Conservation (phyloP, 1,140 invertebrate species). For the Drosophila lowei region DNA sequence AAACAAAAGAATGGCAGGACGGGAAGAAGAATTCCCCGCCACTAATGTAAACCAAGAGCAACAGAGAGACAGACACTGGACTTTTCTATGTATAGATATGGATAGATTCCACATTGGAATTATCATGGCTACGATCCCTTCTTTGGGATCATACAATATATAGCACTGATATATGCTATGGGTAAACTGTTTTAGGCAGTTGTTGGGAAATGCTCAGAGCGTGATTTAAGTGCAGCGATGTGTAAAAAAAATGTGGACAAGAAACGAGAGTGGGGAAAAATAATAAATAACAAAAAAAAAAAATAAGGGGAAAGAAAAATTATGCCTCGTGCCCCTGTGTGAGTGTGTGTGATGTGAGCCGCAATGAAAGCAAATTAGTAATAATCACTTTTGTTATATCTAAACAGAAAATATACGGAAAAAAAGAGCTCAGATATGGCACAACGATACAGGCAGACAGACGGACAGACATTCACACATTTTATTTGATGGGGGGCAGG, state of each 20-base stretch:
- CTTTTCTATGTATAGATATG: background rate
- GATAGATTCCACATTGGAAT: constrained; percentile 24
- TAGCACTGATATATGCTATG: background rate
- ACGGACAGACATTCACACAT: constrained; percentile 7
- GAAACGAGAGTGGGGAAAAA: constrained; percentile 34
- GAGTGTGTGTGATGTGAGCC: constrained; percentile 28
- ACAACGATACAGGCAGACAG: constrained; percentile 5
- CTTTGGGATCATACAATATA: constrained; percentile 19
- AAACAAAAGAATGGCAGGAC: constrained; percentile 3
- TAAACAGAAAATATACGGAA: constrained; percentile 67
- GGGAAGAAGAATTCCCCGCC: no score
- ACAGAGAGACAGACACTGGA: no score
- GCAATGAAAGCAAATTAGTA: constrained; percentile 77
- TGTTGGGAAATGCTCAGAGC: constrained; percentile 54
- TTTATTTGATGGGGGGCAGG: background rate
- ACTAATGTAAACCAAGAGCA: no score
- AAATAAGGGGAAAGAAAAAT: constrained; percentile 33
- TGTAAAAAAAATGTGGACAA: constrained; percentile 64
- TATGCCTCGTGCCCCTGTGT: constrained; percentile 16
- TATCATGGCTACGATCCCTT: constrained; percentile 48
- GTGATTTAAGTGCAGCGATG: constrained; percentile 73
- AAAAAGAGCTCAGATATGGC: constrained; percentile 44
- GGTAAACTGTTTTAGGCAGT: constrained; percentile 26
- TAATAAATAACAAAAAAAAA: constrained; percentile 45
- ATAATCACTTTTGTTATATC: constrained; percentile 75